Conservation (phyloP, 2,797 vertebrate genomes). For the Poeciliopsis paucimaculata region DNA sequence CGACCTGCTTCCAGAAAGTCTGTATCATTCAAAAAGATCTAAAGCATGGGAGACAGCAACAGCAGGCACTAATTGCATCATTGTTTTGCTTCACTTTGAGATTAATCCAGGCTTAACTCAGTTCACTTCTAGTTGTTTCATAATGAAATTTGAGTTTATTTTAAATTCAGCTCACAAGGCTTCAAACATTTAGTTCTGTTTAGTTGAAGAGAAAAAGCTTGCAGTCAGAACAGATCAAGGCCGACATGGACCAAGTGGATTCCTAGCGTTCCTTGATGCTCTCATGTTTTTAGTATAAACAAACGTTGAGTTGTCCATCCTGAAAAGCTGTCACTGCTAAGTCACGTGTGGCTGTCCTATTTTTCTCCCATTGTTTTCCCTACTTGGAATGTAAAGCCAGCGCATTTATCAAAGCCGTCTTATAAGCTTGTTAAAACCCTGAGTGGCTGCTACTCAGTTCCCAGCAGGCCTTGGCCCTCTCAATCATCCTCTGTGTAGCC, state of each 20-base stretch:
- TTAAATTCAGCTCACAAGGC: background rate
- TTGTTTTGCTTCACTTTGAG: background rate
- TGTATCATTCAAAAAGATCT: background rate
- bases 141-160: background rate
- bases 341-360: background rate
- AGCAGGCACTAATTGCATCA: background rate
- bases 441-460: constrained; percentile 1
- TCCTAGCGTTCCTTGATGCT: no score
- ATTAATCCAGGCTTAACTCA: background rate
- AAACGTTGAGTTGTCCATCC: background rate
- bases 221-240: background rate
- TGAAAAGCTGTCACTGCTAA: background rate
- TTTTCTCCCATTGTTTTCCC: background rate
- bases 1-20: background rate
- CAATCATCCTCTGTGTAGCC: background rate
- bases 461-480: background rate
- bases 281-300: background rate
- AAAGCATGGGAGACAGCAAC: background rate
- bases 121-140: background rate
- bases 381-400: constrained; percentile 33
- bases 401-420: constrained; percentile 13
- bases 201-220: background rate
- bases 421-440: constrained; percentile 12
- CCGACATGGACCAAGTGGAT: background rate
- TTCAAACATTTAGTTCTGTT: background rate